phyloP scores from a whole-genome alignment of 2,888 invertebrate genomes.

The Hipparchia sbordonii region DNA sequence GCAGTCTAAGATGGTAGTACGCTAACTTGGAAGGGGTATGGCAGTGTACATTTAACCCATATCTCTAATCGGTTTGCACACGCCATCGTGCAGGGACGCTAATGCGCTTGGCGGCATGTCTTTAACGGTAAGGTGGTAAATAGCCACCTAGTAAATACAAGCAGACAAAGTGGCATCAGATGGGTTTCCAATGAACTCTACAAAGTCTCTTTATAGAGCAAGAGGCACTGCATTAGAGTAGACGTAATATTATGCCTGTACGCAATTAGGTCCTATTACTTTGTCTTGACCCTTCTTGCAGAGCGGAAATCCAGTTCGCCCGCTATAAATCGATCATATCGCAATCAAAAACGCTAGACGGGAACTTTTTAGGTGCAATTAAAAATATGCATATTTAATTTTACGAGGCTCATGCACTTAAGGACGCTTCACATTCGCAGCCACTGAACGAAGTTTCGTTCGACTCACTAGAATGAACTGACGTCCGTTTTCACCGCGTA shows the following conservation, averaged over 20 bases:
- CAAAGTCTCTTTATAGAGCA: neutral
- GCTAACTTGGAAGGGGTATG: no score
- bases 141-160: no score
- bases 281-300: constrained; percentile 42
- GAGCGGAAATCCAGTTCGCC: constrained; percentile 44
- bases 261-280: neutral
- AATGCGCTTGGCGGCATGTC: no score
- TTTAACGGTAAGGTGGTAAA: no score
- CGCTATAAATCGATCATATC: constrained; percentile 58
- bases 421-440: constrained; percentile 20
- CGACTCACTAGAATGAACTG: neutral
- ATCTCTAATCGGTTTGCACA: no score
- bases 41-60: no score
- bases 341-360: constrained; percentile 44
- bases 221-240: neutral
- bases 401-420: constrained; percentile 48
- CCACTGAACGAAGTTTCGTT: neutral
- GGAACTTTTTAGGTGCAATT: constrained; percentile 47
- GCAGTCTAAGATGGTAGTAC: no score
- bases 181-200: no score
- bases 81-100: no score
- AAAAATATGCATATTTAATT: constrained; percentile 48
- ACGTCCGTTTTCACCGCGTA: neutral
- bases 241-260: neutral
- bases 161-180: no score